These are phyloP conservation scores for Ispidina picta DNA, from an alignment of 2,797 vertebrate genomes.

Conservation along the genomic window DNA sequence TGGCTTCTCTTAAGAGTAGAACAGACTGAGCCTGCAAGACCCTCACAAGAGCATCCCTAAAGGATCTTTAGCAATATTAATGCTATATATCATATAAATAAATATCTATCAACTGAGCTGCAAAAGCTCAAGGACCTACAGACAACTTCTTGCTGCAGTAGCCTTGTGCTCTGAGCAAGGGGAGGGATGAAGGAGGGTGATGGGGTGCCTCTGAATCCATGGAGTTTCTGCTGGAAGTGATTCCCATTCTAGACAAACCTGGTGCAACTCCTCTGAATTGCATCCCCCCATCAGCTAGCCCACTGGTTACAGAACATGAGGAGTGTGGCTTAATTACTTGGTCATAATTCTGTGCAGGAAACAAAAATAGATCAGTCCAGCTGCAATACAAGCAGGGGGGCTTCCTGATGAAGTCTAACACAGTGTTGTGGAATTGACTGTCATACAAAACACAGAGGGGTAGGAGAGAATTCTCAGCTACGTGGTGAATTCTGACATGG, in stretches of 20 bases:
- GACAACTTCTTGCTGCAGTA: background rate
- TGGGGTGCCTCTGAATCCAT: background rate
- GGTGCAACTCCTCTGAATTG: background rate
- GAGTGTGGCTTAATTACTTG: background rate
- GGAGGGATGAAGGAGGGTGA: background rate
- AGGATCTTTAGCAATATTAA: background rate
- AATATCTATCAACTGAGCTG: background rate
- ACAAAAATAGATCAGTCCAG: background rate
- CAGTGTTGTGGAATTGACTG: rapidly evolving
- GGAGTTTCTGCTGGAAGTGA: background rate
- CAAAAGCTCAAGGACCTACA: background rate
- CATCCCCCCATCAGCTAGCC: background rate
- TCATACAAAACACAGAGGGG: background rate
- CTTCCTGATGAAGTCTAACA: background rate
- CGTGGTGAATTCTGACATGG: background rate
- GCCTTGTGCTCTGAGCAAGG: background rate
- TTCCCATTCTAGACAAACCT: background rate
- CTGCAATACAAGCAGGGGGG: background rate
- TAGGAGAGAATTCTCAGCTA: background rate
- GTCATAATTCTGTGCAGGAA: background rate
- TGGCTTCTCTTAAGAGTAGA: background rate
- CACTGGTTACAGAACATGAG: rapidly evolving
- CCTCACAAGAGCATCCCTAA: background rate
- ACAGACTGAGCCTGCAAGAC: background rate
- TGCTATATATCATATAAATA: background rate